phyloP scores from a whole-genome alignment of 1,140 invertebrate species.

The Leptopilina clavipes region DNA sequence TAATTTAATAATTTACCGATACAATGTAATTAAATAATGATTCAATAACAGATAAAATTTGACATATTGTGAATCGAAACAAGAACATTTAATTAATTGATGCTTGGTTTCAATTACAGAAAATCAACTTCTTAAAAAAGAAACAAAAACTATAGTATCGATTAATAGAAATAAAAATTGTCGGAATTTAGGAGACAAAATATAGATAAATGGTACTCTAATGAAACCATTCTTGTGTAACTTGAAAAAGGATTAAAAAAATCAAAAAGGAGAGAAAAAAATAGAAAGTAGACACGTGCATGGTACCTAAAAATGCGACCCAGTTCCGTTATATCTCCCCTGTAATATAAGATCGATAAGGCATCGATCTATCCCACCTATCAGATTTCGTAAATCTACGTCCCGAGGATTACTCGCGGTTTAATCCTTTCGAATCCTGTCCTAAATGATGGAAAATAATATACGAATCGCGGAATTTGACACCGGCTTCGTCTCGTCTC shows the following conservation, averaged over 20 bases:
- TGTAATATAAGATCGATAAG: slow-evolving; percentile 75
- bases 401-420: slow-evolving; percentile 66
- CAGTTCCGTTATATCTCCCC: slow-evolving; percentile 64
- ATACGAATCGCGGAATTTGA: slow-evolving; percentile 69
- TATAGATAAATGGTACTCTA: background rate
- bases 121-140: too few species aligned
- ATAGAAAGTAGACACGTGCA: slow-evolving; percentile 51
- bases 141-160: too few species aligned
- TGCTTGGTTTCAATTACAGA: too few species aligned
- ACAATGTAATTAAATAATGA: too few species aligned
- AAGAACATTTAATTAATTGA: too few species aligned
- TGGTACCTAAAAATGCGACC: slow-evolving; percentile 54
- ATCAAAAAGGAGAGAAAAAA: slow-evolving; percentile 38
- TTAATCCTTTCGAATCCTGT: slow-evolving; percentile 62
- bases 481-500: slow-evolving; percentile 53
- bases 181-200: too few species aligned
- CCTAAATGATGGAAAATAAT: slow-evolving; percentile 70
- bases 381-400: slow-evolving; percentile 66
- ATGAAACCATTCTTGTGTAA: background rate
- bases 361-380: slow-evolving; percentile 65
- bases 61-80: background rate
- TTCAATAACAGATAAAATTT: too few species aligned
- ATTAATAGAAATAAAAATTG: too few species aligned
- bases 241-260: background rate
- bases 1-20: background rate